Conservation (phyloP, 2,888 invertebrate species). For the Pristionchus arcanus region DNA sequence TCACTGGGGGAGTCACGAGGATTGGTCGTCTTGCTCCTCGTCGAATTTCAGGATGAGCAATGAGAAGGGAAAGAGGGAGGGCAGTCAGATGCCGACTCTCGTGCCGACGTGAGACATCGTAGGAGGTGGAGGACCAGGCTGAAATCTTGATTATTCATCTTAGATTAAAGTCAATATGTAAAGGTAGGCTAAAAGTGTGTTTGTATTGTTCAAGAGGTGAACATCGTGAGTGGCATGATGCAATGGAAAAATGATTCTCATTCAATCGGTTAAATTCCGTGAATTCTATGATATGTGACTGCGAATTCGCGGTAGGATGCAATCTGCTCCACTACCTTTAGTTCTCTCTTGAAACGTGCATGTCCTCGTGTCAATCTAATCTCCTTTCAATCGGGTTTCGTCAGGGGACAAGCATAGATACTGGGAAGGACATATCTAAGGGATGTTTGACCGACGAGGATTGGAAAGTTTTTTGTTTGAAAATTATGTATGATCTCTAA, state of each 20-base stretch:
- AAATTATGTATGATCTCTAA: no score
- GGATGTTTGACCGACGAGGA: neutral
- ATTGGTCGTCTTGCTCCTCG: neutral
- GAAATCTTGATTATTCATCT: neutral
- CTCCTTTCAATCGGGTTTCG: neutral
- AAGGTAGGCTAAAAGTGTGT: no score
- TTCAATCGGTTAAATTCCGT: no score
- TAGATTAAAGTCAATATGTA: neutral
- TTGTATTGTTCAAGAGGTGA: neutral
- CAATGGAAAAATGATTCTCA: no score
- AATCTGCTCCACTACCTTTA: neutral
- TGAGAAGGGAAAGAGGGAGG: conserved; percentile 42
- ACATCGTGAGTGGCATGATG: no score
- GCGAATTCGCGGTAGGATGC: no score
- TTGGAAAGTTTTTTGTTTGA: no score
- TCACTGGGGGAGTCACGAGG: neutral
- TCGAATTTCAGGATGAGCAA: conserved; percentile 40
- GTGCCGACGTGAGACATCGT: neutral
- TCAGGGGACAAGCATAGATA: neutral
- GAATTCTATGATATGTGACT: no score
- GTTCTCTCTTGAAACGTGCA: neutral
- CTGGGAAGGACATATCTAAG: neutral
- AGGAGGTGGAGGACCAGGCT: conserved; percentile 17
- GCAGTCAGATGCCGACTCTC: neutral
- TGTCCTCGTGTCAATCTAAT: neutral